Evolutionary conservation across 1,140 invertebrate genomes (phyloP), one percentile per base, ranked within the genome.

Genomic region (Phortica variegata): DNA sequence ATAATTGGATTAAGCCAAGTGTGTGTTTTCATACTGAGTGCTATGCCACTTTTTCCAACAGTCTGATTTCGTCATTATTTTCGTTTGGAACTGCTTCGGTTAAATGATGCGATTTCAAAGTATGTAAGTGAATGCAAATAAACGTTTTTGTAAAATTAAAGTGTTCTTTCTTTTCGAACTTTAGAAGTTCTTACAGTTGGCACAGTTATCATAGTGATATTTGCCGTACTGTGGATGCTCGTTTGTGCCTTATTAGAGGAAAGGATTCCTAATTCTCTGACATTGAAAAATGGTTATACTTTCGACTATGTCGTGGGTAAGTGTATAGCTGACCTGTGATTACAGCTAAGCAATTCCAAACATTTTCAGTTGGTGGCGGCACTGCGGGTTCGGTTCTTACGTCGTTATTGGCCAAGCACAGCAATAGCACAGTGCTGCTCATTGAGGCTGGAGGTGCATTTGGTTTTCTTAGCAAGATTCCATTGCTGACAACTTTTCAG

Each of bases 371-470:
- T 47, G 90, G 90, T 10, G 89, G 85, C 16, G 90, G 90, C 2
- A 89, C 89, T 2, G 82, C 88, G 1, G 90, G 90, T 4, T 87
- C 86, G 50, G 88, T 91, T 1, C 59, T 93, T 12, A 89, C 90
- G 1, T 83, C 85, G 3, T 75, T 84, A 10, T 76, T 88, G 16
- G 82, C 83, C 3, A 83, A 85, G 60, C 77, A 82, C 41, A 74
- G 78, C 10, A 80, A 82, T 41, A 65, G 77, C 1, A 82, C 79
- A 19, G 84, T 89, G 2, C 63, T 90, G 21, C 72, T 90, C 0
- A 72, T 89, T 18, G 88, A 90, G 75, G 85, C 87, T 8, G 88
- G 88, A 2, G 83, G 81, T n/a, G 77, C 81, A 40, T 86, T 86
- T 68, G 79, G 81, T 19, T 81, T 81, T 60, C 73, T 84, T 17